These are phyloP conservation scores for Girardia tigrina DNA, from an alignment of 2,888 invertebrate species.

Conservation along the genomic window DNA sequence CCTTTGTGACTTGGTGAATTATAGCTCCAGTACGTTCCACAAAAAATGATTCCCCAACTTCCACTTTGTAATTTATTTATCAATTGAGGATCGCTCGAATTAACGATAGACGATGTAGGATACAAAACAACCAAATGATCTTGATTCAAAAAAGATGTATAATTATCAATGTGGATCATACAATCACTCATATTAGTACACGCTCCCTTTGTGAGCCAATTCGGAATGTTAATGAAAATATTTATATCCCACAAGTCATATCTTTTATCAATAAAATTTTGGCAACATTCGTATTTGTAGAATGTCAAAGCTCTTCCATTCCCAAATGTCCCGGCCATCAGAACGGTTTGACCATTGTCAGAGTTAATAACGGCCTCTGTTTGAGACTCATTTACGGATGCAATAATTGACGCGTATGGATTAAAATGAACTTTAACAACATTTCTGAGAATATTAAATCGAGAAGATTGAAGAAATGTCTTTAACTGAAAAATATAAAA, in stretches of 20 bases:
- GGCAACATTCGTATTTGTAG: constrained; percentile 9
- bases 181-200: not conserved
- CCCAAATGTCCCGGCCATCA: not conserved
- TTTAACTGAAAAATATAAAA: too few species aligned
- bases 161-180: not conserved
- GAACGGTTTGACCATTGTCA: not conserved
- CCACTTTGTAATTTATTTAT: not conserved
- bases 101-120: not conserved
- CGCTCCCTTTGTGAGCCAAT: not conserved
- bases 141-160: not conserved
- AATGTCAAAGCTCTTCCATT: not conserved
- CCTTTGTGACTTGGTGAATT: not conserved
- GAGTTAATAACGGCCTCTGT: not conserved
- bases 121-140: not conserved
- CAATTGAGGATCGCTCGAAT: not conserved
- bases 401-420: not conserved
- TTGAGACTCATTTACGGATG: not conserved
- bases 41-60: not conserved
- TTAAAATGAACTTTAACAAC: not conserved
- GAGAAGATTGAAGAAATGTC: not conserved
- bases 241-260: too few species aligned
- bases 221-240: not conserved
- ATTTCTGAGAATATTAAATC: not conserved
- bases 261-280: too few species aligned
- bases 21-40: not conserved